These are phyloP conservation scores for Butorides virescens DNA, from an alignment of 2,113 vertebrate genomes.

Conservation along the genomic window DNA sequence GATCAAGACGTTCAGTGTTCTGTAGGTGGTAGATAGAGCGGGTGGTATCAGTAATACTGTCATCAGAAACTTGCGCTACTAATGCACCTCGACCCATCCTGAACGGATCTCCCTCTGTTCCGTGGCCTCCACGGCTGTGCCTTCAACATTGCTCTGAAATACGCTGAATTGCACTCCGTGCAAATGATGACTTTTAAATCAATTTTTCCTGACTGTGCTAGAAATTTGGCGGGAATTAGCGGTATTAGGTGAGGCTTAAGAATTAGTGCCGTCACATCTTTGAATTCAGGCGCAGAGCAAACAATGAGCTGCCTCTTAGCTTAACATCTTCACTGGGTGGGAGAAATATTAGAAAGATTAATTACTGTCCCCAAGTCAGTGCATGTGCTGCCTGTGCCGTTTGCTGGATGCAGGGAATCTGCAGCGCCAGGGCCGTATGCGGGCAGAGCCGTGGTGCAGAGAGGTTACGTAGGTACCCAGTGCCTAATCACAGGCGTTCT, in stretches of 20 bases:
- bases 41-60: neutral
- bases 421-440: rapidly evolving
- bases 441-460: neutral
- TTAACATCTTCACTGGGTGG: neutral
- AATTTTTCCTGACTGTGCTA: neutral
- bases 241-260: conserved; percentile 32
- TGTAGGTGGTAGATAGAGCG: neutral
- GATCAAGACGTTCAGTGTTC: neutral
- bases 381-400: neutral
- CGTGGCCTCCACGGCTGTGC: neutral
- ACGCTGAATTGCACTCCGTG: neutral
- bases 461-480: neutral
- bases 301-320: conserved; percentile 14
- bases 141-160: neutral
- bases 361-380: neutral
- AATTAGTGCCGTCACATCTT: neutral
- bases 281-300: neutral
- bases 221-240: conserved; percentile 7
- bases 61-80: neutral
- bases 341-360: neutral
- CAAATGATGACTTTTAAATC: neutral
- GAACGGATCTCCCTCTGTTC: neutral
- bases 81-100: neutral
- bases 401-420: neutral
- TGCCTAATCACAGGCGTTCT: neutral